Base-by-base conservation (phyloP, 2,888 invertebrate species). In the Anthrax anthrax region DNA sequence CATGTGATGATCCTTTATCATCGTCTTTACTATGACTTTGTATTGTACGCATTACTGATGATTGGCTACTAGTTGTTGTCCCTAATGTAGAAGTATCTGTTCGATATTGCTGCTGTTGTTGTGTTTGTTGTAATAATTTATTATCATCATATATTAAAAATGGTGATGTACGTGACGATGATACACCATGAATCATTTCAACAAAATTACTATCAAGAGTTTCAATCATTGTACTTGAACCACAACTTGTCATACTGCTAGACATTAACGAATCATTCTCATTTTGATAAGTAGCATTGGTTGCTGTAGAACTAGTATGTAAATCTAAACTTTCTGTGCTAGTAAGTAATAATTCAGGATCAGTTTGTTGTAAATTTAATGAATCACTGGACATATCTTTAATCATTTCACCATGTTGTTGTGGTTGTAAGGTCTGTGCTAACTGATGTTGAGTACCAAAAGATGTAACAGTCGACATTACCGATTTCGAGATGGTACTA, bases 191-290 rank as follows among this genome's bases (percentile, higher is more conserved):
- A 18, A 39, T 46, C 4, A 50, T 46, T 43, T 52, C 52, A 39
- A 43, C 42, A 43, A 48, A 48, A 36, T 29, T 50, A 39, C 42
- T 49, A 37, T 83, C 83, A 54, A 80, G 72, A 17, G 81, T 81
- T 19, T 87, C 86, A 45, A 88, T 83, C 75, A 88, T 78, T 14
- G 87, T 87, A 63, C 85, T 86, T 47, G 87, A 87, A 54, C 85
- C 86, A 52, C 76, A 78, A 63, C 87, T 87, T 18, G 87, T 86
- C 45, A 86, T 77, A 63, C 87, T 87, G 45, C 86, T 85, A 1
- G 87, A 86, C 81, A 86, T 85, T 37, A 85, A 78, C 1, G 87
- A 88, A 59, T 87, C 86, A 0, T 82, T 82, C 64, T 87, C 86
- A 54, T 82, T 84, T 60, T 85, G 85, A 60, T 84, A 85, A 1